phyloP scores from a whole-genome alignment of 1,140 invertebrate genomes.

The Drosophila orena region DNA sequence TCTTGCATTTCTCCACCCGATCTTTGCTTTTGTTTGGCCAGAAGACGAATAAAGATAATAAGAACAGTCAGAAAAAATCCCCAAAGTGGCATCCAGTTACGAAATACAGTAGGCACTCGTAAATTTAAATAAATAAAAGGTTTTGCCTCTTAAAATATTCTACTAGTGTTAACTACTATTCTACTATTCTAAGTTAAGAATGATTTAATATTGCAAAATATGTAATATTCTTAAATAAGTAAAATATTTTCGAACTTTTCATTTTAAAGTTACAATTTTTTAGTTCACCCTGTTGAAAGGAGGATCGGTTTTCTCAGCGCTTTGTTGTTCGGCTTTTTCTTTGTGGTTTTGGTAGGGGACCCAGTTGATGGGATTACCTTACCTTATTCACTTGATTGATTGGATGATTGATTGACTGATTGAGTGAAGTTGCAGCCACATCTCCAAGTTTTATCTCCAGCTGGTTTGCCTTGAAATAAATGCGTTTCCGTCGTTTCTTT shows the following conservation, averaged over 20 bases:
- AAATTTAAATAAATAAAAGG: too few species aligned
- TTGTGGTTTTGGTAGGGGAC: conserved; percentile 25
- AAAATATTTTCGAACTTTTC: too few species aligned
- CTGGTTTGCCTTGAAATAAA: conserved; percentile 70
- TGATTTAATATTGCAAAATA: too few species aligned
- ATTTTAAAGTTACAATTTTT: neutral
- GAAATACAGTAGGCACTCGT: conserved; percentile 20
- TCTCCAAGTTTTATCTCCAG: conserved; percentile 18
- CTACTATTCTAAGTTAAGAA: too few species aligned
- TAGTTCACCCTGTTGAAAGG: neutral
- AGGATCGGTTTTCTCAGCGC: conserved; percentile 9
- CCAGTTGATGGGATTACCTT: conserved; percentile 11
- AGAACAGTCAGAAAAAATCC: conserved; percentile 24
- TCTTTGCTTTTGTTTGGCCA: conserved; percentile 27
- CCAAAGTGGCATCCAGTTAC: conserved; percentile 36
- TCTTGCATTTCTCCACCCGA: conserved; percentile 39
- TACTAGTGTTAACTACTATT: too few species aligned
- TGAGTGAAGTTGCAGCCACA: conserved; percentile 20
- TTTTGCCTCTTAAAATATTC: too few species aligned
- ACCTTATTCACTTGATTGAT: conserved; percentile 51
- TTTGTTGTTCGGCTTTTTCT: conserved; percentile 33
- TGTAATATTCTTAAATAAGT: too few species aligned
- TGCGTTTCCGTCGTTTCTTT: conserved; percentile 55
- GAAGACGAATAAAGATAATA: conserved; percentile 21
- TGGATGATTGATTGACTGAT: conserved; percentile 36